Evolutionary conservation across 2,797 vertebrate genomes (phyloP), one percentile per base, ranked within the genome.

Genomic region (Crocidura indochinensis): DNA sequence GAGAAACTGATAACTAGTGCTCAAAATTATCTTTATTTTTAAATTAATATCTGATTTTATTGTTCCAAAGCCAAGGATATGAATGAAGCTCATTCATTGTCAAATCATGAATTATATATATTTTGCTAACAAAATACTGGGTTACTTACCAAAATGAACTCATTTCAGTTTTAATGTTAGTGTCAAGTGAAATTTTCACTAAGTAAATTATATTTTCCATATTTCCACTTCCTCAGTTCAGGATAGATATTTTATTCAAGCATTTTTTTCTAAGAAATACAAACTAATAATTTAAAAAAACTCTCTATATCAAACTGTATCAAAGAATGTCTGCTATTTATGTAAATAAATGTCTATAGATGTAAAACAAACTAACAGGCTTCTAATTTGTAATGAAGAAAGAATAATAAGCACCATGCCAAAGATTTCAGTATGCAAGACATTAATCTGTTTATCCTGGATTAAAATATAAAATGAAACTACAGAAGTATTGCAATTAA

Each of bases 101-200:
- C 31, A 86, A 56, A 72, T 65, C 27, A 60, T 38, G 19, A 64
- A 76, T 84, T 8, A 82, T 85, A 90, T 8, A 82, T 85, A 90
- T 49, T 68, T 79, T 84, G 26, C 17, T 44, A 44, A 29, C 83
- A 46, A 84, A 88, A 83, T 60, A 82, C 38, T 77, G 62, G 26
- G 6, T 71, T 75, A 11, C 31, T 44, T 53, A 56, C 29, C 6
- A 38, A 90, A 46, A 75, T 31, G 47, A 65, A 74, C 44, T 60
- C 27, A 1, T 47, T 56, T 2, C 14, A 29, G 12, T 9, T 56
- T 46, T 46, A 77, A 72, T 49, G 7, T 14, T 78, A 17, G 22
- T 84, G 90, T 56, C 49, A 47, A 86, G 14, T 49, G 46, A 68
- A 6, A 87, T 73, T 86, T 85, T 72, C 47, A 69, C 7, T 69